phyloP scores from a whole-genome alignment of 2,113 vertebrate genomes.

The Ptilonorhynchus violaceus region DNA sequence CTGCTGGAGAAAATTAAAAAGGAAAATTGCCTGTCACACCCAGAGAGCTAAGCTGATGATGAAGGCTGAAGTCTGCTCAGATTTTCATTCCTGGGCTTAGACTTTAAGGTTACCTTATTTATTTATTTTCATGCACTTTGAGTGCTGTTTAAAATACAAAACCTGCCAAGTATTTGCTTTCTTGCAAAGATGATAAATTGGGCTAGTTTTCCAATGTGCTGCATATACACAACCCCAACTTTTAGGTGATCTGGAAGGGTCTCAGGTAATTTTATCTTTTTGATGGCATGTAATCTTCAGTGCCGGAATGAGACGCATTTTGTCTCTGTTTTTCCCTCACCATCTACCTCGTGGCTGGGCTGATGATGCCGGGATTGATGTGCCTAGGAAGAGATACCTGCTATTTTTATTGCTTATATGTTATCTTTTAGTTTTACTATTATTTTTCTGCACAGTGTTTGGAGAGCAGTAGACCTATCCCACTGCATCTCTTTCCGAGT shows the following conservation, averaged over 20 bases:
- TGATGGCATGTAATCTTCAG: slow-evolving; percentile 59
- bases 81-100: slow-evolving; percentile 29
- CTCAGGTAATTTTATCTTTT: slow-evolving; percentile 55
- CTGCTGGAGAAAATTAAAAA: slow-evolving; percentile 65
- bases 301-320: slow-evolving; percentile 50
- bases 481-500: slow-evolving; percentile 19
- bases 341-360: slow-evolving; percentile 1
- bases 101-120: slow-evolving; percentile 48
- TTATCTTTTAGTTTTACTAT: slow-evolving; percentile 54
- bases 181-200: slow-evolving; percentile 37
- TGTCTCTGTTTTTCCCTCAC: slow-evolving; percentile 32
- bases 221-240: slow-evolving; percentile 32
- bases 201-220: slow-evolving; percentile 18
- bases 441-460: slow-evolving; percentile 40
- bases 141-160: slow-evolving; percentile 54
- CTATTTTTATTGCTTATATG: slow-evolving; percentile 56
- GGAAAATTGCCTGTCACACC: slow-evolving; percentile 66
- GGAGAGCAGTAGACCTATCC: slow-evolving; percentile 27
- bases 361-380: slow-evolving; percentile 51
- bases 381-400: slow-evolving; percentile 21
- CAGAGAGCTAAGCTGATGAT: slow-evolving; percentile 53
- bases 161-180: slow-evolving; percentile 18
- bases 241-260: slow-evolving; percentile 8
- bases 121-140: slow-evolving; percentile 31
- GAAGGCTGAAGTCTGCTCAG: slow-evolving; percentile 46